phyloP scores from a whole-genome alignment of 2,888 invertebrate species.

The Rhagophthalmus giganteus region DNA sequence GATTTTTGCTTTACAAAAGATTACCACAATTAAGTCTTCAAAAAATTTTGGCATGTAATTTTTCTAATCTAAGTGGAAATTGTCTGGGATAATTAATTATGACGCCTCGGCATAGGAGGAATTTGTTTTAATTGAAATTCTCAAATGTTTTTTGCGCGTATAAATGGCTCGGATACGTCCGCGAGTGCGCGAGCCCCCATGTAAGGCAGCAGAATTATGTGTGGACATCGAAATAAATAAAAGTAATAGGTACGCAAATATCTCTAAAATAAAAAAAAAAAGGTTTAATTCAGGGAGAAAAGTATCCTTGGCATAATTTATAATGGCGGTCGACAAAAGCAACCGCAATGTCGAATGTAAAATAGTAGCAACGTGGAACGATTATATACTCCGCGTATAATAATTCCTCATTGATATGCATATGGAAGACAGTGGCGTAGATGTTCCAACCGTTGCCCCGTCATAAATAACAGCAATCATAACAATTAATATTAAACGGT shows the following conservation, averaged over 20 bases:
- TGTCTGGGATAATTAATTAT: neutral
- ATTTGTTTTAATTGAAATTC: too few relatives aligned
- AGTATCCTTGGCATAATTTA: slow-evolving; percentile 49
- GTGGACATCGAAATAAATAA: slow-evolving; percentile 50
- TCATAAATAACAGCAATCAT: slow-evolving; percentile 37
- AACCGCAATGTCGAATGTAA: slow-evolving; percentile 51
- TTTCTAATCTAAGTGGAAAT: neutral
- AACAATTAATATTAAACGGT: slow-evolving; percentile 39
- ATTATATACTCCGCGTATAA: slow-evolving; percentile 50
- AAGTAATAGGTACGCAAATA: slow-evolving; percentile 50
- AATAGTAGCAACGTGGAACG: slow-evolving; percentile 49
- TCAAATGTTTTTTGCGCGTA: too few relatives aligned
- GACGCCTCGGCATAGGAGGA: too few relatives aligned
- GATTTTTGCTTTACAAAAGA: neutral
- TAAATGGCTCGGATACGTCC: too few relatives aligned
- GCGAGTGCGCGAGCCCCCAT: slow-evolving; percentile 10
- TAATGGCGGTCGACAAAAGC: slow-evolving; percentile 50
- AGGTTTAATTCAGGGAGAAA: slow-evolving; percentile 45
- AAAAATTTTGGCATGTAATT: neutral
- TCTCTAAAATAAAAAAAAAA: slow-evolving; percentile 49
- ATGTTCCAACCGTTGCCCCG: slow-evolving; percentile 34
- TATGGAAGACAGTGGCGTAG: slow-evolving; percentile 49
- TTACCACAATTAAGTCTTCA: neutral
- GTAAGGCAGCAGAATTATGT: slow-evolving; percentile 41
- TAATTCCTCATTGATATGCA: slow-evolving; percentile 53